Conservation (phyloP, 2,797 vertebrate genomes). For the Lutjanus argentimaculatus region DNA sequence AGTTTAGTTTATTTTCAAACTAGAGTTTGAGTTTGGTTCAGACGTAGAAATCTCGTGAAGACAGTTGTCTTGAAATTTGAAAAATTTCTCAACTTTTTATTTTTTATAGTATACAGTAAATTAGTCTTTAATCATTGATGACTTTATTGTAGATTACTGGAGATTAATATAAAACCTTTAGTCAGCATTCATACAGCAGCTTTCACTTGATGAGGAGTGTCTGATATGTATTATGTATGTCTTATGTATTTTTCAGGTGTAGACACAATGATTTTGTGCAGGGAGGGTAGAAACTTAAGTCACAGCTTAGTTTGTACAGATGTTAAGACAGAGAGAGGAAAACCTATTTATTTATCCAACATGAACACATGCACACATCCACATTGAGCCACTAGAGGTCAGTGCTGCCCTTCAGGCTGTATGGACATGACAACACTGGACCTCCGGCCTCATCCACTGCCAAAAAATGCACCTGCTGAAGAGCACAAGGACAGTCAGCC, state of each 20-base stretch:
- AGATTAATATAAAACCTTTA: neutral
- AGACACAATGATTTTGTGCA: neutral
- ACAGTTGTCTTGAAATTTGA: too few species aligned
- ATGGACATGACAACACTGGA: neutral
- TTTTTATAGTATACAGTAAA: too few species aligned
- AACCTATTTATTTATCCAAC: too few species aligned
- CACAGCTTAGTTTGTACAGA: neutral
- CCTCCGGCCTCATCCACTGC: constrained; percentile 32
- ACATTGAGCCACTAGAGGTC: constrained; percentile 71
- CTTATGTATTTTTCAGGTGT: neutral
- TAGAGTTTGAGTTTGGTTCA: too few species aligned
- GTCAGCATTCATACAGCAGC: neutral
- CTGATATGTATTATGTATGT: too few species aligned
- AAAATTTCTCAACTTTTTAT: too few species aligned
- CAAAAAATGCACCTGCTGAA: constrained; percentile 79
- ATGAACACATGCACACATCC: neutral
- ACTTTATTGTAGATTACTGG: neutral
- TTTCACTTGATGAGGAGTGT: neutral
- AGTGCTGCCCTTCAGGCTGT: constrained; percentile 48
- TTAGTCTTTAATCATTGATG: neutral
- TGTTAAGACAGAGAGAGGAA: neutral
- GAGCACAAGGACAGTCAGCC: constrained; percentile 70
- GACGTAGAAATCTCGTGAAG: too few species aligned
- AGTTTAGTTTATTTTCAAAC: too few species aligned
- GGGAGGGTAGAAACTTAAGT: neutral